phyloP scores from a whole-genome alignment of 1,140 invertebrate genomes.

The Euschistus heros region DNA sequence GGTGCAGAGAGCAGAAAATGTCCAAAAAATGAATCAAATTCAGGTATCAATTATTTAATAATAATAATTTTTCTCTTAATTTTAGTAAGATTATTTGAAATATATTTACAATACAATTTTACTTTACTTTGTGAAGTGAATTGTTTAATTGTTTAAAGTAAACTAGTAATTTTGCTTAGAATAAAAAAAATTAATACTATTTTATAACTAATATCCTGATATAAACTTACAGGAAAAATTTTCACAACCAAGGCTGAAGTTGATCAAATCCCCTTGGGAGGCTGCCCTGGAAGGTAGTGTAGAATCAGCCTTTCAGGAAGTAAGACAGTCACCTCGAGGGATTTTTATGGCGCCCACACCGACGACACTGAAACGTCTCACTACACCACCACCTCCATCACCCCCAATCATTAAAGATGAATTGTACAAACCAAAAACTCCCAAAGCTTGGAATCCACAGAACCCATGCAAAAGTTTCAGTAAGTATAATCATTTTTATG shows the following conservation, averaged over 20 bases:
- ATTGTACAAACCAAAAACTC: constrained; percentile 40
- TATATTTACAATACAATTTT: too few relatives aligned
- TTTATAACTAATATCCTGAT: neutral
- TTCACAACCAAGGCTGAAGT: constrained; percentile 44
- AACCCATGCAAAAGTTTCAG: constrained; percentile 21
- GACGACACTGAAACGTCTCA: constrained; percentile 18
- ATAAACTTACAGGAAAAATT: constrained; percentile 42
- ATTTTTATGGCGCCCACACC: constrained; percentile 25
- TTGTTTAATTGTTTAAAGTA: neutral
- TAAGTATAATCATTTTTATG: constrained; percentile 15
- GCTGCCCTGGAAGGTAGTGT: constrained; percentile 58
- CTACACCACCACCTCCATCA: constrained; percentile 29
- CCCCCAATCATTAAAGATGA: constrained; percentile 17
- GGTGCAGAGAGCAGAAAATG: constrained; percentile 38
- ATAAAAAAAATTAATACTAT: neutral
- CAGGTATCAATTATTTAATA: constrained; percentile 35
- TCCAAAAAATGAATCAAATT: constrained; percentile 43
- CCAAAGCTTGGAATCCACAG: constrained; percentile 40
- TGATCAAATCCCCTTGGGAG: constrained; percentile 61
- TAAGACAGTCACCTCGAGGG: constrained; percentile 27
- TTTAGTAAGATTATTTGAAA: neutral
- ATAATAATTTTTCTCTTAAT: neutral
- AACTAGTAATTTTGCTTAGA: neutral
- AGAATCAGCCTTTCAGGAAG: constrained; percentile 49
- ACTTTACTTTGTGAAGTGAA: neutral